phyloP scores from a whole-genome alignment of 2,888 invertebrate genomes.

The Drosophila anceps region DNA sequence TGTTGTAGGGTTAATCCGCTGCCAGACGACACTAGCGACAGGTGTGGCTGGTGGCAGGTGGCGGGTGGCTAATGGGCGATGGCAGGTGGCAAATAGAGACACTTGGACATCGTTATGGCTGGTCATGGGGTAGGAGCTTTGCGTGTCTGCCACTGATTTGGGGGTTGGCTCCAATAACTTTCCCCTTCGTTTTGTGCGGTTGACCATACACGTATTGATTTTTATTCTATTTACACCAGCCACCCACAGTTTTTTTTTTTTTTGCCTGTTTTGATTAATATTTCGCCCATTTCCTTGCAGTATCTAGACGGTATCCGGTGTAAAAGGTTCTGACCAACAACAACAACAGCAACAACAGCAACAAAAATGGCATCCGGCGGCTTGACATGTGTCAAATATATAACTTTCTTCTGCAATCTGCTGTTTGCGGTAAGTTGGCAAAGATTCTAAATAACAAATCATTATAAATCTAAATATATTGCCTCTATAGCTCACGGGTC shows the following conservation, averaged over 20 bases:
- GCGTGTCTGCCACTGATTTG: slow-evolving; percentile 64
- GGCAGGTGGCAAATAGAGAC: slow-evolving; percentile 35
- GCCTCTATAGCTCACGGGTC: slow-evolving; percentile 91
- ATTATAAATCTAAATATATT: slow-evolving; percentile 81
- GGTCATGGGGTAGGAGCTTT: slow-evolving; percentile 14
- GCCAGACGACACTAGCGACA: slow-evolving; percentile 53
- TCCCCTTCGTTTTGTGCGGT: slow-evolving; percentile 38
- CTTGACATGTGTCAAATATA: slow-evolving; percentile 95
- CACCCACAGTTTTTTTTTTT: background rate
- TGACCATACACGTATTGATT: slow-evolving; percentile 68
- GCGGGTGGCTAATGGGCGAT: background rate
- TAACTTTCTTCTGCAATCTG: slow-evolving; percentile 94
- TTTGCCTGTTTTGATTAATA: slow-evolving; percentile 36
- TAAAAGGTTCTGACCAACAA: slow-evolving; percentile 21
- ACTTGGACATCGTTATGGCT: slow-evolving; percentile 21
- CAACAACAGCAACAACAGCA: background rate
- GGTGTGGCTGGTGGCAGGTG: slow-evolving; percentile 34
- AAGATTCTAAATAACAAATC: background rate
- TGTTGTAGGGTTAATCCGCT: slow-evolving; percentile 59
- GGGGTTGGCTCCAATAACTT: slow-evolving; percentile 59
- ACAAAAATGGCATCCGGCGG: slow-evolving; percentile 87
- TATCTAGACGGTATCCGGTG: slow-evolving; percentile 15
- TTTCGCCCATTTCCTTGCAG: slow-evolving; percentile 52
- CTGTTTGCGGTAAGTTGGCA: slow-evolving; percentile 92
- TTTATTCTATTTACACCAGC: slow-evolving; percentile 9